These are phyloP conservation scores for Willisornis vidua DNA, from an alignment of 2,113 vertebrate genomes.

Conservation along the genomic window DNA sequence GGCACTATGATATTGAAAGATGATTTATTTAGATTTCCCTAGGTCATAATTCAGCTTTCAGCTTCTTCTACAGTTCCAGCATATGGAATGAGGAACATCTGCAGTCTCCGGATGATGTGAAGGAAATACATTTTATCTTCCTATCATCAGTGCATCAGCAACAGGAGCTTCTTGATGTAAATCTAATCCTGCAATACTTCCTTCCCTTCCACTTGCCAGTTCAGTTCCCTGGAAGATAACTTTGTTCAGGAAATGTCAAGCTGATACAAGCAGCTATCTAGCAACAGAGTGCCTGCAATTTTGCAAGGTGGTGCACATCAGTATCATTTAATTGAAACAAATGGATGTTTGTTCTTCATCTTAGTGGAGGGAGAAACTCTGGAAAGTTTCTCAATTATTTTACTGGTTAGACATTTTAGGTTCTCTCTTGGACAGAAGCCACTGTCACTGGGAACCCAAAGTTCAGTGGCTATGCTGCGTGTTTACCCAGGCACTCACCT, in stretches of 20 bases:
- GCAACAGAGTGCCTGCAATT: neutral
- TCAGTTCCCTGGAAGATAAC: slow-evolving; percentile 26
- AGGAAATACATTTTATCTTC: slow-evolving; percentile 38
- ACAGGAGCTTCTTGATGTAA: slow-evolving; percentile 54
- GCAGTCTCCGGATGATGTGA: slow-evolving; percentile 24
- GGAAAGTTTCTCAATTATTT: neutral
- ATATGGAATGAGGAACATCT: slow-evolving; percentile 26
- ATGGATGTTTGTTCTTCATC: neutral
- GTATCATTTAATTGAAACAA: neutral
- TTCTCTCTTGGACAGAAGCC: neutral
- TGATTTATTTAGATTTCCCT: slow-evolving; percentile 14
- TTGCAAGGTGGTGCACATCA: neutral
- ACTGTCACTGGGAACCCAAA: neutral
- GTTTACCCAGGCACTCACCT: neutral
- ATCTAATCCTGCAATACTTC: slow-evolving; percentile 44
- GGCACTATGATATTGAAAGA: neutral
- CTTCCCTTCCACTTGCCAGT: slow-evolving; percentile 30
- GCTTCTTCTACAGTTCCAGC: slow-evolving; percentile 13
- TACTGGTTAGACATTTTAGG: neutral
- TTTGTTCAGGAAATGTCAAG: slow-evolving; percentile 55
- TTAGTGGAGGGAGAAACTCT: neutral
- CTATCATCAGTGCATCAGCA: slow-evolving; percentile 47
- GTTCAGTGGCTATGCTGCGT: neutral
- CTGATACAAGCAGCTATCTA: slow-evolving; percentile 20
- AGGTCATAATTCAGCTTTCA: neutral